These are phyloP conservation scores for Tupiocoris notatus DNA, from an alignment of 2,888 invertebrate species.

Conservation along the genomic window DNA sequence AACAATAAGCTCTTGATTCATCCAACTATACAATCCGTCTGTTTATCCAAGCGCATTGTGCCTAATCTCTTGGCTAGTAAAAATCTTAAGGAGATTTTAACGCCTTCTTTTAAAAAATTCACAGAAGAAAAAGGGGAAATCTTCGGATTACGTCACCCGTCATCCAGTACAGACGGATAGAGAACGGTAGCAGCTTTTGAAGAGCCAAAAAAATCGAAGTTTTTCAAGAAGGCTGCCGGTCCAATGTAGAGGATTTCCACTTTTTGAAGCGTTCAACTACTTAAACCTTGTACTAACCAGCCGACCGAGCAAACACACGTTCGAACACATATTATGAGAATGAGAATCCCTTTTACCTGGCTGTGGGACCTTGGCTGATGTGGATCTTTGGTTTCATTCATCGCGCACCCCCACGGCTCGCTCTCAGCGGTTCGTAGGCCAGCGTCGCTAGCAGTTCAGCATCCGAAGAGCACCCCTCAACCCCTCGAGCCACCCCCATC, in stretches of 20 bases:
- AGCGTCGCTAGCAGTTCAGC: too few species aligned
- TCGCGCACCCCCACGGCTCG: background rate
- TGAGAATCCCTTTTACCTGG: background rate
- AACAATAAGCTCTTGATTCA: too few species aligned
- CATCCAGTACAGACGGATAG: background rate
- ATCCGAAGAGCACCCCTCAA: background rate
- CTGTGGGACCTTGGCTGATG: background rate
- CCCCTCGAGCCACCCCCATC: constrained; percentile 21
- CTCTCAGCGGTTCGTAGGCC: background rate
- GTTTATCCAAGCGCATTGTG: background rate
- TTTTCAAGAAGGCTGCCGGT: background rate
- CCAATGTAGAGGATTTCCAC: background rate
- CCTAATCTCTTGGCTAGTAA: background rate
- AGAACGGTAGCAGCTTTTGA: background rate
- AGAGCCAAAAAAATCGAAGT: background rate
- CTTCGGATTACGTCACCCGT: background rate
- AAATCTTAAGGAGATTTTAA: background rate
- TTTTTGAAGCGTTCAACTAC: background rate
- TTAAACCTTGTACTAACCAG: background rate
- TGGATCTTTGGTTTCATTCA: background rate
- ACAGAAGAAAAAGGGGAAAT: background rate
- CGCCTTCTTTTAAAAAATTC: background rate
- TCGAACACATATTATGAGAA: too few species aligned
- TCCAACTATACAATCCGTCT: too few species aligned
- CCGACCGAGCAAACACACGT: background rate